Percentiles rank a stretch among this genome's conserved stretches.
phyloP scores from a whole-genome alignment of 2,797 vertebrate species.

The Notolabrus celidotus region DNA sequence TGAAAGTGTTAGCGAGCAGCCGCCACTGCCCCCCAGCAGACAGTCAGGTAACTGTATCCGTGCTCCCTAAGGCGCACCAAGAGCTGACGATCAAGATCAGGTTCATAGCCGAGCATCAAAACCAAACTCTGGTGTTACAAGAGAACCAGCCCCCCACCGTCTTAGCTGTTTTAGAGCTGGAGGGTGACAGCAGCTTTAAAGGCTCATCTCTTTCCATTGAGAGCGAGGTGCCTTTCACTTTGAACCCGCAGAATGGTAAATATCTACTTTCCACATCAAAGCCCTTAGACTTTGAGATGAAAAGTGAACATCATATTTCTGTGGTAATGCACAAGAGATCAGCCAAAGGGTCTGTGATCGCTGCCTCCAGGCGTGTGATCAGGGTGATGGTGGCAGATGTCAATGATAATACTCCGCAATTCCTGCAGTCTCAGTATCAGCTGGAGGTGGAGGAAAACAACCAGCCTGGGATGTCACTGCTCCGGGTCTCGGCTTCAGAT shows the following conservation, averaged over 20 bases:
- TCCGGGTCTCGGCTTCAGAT: constrained; percentile 80
- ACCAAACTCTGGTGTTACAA: constrained; percentile 82
- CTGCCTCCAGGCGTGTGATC: constrained; percentile 64
- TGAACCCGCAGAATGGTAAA: constrained; percentile 82
- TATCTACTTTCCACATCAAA: constrained; percentile 87
- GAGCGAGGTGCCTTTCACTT: constrained; percentile 78
- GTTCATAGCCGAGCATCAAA: constrained; percentile 83
- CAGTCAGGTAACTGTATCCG: constrained; percentile 80
- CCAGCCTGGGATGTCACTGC: constrained; percentile 66
- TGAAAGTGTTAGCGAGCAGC: constrained; percentile 82
- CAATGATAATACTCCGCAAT: constrained; percentile 86
- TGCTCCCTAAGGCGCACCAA: constrained; percentile 75
- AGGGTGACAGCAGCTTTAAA: constrained; percentile 74
- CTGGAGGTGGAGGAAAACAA: constrained; percentile 86
- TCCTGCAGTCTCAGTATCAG: constrained; percentile 74
- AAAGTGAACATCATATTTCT: constrained; percentile 79
- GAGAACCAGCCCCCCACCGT: constrained; percentile 85
- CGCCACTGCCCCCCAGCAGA: constrained; percentile 80
- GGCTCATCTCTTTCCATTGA: constrained; percentile 79
- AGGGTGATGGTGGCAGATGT: constrained; percentile 81
- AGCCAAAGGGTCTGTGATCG: constrained; percentile 48
- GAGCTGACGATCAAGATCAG: constrained; percentile 81
- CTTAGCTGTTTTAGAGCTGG: constrained; percentile 84
- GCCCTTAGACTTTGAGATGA: constrained; percentile 83
- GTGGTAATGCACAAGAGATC: constrained; percentile 67